Evolutionary conservation across 1,140 invertebrate species (phyloP), one percentile per base, ranked within the genome.

Genomic region (Manduca sexta): DNA sequence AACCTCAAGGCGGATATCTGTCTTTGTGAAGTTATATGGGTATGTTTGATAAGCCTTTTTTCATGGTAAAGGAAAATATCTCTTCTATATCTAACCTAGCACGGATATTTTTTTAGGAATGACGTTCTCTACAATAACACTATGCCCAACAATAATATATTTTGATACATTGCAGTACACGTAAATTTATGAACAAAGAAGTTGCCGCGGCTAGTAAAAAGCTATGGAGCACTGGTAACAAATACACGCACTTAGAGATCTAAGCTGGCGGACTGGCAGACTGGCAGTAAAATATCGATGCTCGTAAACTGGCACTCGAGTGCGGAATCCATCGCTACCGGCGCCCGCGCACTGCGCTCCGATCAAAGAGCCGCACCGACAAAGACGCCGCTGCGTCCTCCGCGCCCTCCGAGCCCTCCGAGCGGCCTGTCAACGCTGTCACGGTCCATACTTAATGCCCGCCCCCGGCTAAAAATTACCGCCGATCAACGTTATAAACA

Each of bases 231-330:
- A 8, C 21, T 26, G 21, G 21, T 26, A 8, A 26, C 21, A 5
- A 8, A 26, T 8, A 26, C 21, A 5, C 8, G 21, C 21, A 26
- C 21, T 26, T 26, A 26, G 4, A 26, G 34, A 5, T 52, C 62
- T 69, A 59, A 65, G 65, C 72, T 69, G 59, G 59, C 65, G 71
- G 56, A 5, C 64, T 66, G 63, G 71, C 62, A 74, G 74, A 58
- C 62, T 46, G 52, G 68, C 56, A 69, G 69, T 77, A 79, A 77
- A 79, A 75, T 51, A 65, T 64, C 68, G 60, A 65, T 69, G 68
- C 45, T 74, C 75, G 66, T 84, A 81, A 79, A 81, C 74, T 67
- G 65, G 71, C 71, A 74, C 76, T 80, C 64, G 69, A 67, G 55
- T 50, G 56, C 60, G 54, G 62, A 49, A 72, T 75, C 4, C 30